phyloP scores from a whole-genome alignment of 2,888 invertebrate species.

The Lycia hirtaria region DNA sequence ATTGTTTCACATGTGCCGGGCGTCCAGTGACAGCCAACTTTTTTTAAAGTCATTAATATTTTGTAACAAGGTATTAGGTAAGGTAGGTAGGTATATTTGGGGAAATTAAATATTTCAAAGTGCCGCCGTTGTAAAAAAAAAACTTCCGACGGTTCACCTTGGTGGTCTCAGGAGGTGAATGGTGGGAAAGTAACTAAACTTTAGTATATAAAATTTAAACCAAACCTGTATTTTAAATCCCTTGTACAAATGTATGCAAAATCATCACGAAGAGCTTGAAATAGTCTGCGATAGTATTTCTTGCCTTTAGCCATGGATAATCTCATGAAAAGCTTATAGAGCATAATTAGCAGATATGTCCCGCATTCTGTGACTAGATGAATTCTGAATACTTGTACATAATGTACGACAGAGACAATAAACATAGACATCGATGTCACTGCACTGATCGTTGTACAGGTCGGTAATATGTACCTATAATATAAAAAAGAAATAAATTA shows the following conservation, averaged over 20 bases:
- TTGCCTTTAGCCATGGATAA: constrained; percentile 10
- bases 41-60: no score
- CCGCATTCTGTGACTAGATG: constrained; percentile 23
- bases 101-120: no score
- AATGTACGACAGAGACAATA: background rate
- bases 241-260: constrained; percentile 25
- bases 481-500: no score
- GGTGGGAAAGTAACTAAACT: no score
- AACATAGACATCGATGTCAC: background rate
- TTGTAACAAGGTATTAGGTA: no score
- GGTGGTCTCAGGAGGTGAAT: no score
- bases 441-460: background rate
- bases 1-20: no score
- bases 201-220: background rate
- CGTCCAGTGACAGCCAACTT: no score
- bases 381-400: constrained; percentile 7
- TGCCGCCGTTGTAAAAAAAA: no score
- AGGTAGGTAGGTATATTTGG: no score
- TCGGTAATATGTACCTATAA: constrained; percentile 12
- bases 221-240: constrained; percentile 31
- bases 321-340: constrained; percentile 22
- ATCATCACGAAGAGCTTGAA: constrained; percentile 23
- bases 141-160: no score
- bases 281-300: constrained; percentile 11
- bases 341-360: constrained; percentile 26